phyloP scores from a whole-genome alignment of 2,113 vertebrate species.

The Platichthys flesus region DNA sequence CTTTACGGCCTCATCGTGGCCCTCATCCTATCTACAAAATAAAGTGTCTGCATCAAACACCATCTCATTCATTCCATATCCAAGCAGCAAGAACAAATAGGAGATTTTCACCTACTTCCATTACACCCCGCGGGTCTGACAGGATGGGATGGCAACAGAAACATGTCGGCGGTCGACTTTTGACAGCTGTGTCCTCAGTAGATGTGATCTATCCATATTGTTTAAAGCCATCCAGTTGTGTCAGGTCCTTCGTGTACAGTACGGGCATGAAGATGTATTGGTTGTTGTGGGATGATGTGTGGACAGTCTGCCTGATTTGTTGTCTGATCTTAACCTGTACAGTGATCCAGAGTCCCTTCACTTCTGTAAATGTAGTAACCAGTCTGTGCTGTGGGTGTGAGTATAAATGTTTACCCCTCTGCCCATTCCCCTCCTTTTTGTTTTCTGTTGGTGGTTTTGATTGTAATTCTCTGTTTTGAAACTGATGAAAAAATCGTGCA shows the following conservation, averaged over 20 bases:
- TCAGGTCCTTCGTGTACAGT: conserved; percentile 72
- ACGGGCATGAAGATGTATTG: conserved; percentile 74
- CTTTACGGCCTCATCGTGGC: conserved; percentile 98
- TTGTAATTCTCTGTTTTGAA: conserved; percentile 67
- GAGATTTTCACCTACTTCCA: conserved; percentile 79
- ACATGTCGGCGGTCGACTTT: conserved; percentile 47
- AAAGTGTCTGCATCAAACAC: conserved; percentile 64
- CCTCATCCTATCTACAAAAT: conserved; percentile 99
- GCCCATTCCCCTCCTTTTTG: conserved; percentile 46
- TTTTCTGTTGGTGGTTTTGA: conserved; percentile 75
- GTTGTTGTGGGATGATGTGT: conserved; percentile 78
- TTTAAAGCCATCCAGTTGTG: conserved; percentile 75
- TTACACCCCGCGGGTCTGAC: conserved; percentile 72
- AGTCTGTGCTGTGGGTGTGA: conserved; percentile 83
- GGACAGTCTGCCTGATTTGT: conserved; percentile 80
- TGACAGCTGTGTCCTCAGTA: conserved; percentile 61
- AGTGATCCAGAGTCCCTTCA: conserved; percentile 89
- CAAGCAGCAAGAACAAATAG: conserved; percentile 79
- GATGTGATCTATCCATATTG: conserved; percentile 70
- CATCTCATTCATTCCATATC: conserved; percentile 77
- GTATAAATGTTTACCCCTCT: conserved; percentile 73
- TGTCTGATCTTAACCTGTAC: conserved; percentile 91
- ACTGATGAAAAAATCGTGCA: conserved; percentile 75
- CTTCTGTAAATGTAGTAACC: conserved; percentile 94
- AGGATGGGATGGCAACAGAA: conserved; percentile 75